These are phyloP conservation scores for Drosophila repleta DNA, from an alignment of 1,140 invertebrate genomes.

Conservation along the genomic window DNA sequence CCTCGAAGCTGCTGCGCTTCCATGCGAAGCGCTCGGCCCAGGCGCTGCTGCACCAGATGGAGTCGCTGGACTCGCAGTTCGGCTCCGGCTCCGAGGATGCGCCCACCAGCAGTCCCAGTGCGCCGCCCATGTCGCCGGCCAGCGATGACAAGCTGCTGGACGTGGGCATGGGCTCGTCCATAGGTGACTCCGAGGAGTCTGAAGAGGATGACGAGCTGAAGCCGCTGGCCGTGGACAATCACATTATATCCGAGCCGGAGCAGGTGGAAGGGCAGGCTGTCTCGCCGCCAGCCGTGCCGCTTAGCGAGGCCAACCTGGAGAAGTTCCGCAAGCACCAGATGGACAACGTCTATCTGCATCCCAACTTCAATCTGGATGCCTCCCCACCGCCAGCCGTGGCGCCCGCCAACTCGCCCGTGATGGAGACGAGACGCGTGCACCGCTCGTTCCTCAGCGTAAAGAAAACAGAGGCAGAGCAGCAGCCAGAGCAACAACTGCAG, in stretches of 20 bases:
- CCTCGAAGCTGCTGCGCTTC: slow-evolving; percentile 70
- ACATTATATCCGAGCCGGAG: slow-evolving; percentile 66
- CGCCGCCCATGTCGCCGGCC: slow-evolving; percentile 51
- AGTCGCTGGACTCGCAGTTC: slow-evolving; percentile 73
- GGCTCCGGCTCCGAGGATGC: slow-evolving; percentile 62
- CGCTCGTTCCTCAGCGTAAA: slow-evolving; percentile 74
- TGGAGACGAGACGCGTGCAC: slow-evolving; percentile 62
- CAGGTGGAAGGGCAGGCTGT: slow-evolving; percentile 36
- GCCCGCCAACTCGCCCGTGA: slow-evolving; percentile 61
- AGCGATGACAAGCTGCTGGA: slow-evolving; percentile 61
- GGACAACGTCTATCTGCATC: slow-evolving; percentile 81
- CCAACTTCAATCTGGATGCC: slow-evolving; percentile 68
- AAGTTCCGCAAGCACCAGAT: slow-evolving; percentile 76
- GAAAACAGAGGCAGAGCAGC: slow-evolving; percentile 37
- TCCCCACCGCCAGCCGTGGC: slow-evolving; percentile 70
- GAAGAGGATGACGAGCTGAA: slow-evolving; percentile 82
- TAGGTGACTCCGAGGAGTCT: slow-evolving; percentile 76
- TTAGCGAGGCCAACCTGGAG: slow-evolving; percentile 76
- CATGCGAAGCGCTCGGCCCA: slow-evolving; percentile 76
- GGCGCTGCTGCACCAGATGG: slow-evolving; percentile 65
- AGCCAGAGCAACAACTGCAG: background rate
- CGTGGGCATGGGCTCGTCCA: slow-evolving; percentile 79
- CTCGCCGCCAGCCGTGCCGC: slow-evolving; percentile 49
- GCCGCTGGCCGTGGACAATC: slow-evolving; percentile 80
- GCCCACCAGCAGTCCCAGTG: slow-evolving; percentile 44